Evolutionary conservation across 2,888 invertebrate genomes (phyloP), one percentile per base, ranked within the genome.

Genomic region (Hyalella azteca): DNA sequence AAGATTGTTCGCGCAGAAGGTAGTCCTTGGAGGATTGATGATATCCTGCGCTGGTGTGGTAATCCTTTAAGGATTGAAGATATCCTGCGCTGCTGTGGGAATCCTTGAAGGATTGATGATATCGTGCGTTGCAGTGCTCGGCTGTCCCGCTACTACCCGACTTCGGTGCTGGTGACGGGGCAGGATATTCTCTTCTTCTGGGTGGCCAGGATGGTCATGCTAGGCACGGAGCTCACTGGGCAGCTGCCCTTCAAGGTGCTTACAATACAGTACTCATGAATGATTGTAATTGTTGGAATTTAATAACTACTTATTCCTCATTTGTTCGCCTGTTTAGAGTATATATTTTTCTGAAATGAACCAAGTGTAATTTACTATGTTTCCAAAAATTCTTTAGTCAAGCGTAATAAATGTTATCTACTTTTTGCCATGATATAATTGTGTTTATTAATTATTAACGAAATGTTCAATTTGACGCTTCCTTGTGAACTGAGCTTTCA

Each of bases 171-270:
- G 86, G 99, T 99, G 89, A 98, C 98, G 0, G 98, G 99, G 0
- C 96, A 98, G 87, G 99, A 91, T 86, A 99, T 99, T 86, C 88
- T 99, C 73, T 99, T 99, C 91, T 99, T 99, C 90, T 99, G 99
- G 99, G 99, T 99, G 4, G 98, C 98, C 0, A 91, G 98, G 82
- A 99, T 99, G 99, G 98, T 98, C 0, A 98, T 99, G 92, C 92
- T 99, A 86, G 96, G 97, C 0, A 93, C 94, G 86, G 92, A 95
- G 85, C 89, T 99, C n/a, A 90, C 95, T 79, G 96, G 95, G 1
- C 91, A 94, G 88, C 89, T 98, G 73, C 99, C 99, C 0, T 99
- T 99, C 89, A 93, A 91, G 91, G 85, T 85, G 59, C n/a, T n/a
- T n/a, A n/a, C n/a, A n/a, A n/a, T n/a, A n/a, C n/a, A n/a, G n/a